Evolutionary conservation across 2,888 invertebrate species (phyloP), one percentile per base, ranked within the genome.

Genomic region (Drosophila neoperkinsi): DNA sequence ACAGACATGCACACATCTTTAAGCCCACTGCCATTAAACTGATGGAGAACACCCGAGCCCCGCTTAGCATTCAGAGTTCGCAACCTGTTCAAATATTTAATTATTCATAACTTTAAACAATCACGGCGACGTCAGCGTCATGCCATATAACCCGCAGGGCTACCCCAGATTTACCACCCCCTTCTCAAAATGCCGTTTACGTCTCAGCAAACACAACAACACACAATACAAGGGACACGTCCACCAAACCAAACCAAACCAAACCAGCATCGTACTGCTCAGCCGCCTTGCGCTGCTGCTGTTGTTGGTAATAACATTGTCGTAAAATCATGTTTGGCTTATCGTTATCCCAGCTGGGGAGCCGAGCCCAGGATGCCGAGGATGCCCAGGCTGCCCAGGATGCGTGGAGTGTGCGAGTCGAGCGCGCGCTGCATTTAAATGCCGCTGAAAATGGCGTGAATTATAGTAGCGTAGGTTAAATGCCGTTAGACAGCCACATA

Each of bases 21-120:
- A 25, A 46, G 0, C 46, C 50, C 50, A 50, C 30, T 16, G 55
- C 33, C 68, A 70, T 73, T 81, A 63, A 59, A 25, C 62, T 63
- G 84, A 82, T 85, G 62, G 64, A 65, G 7, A 65, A 31, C 55
- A 50, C 21, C 31, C 50, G 34, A 38, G 51, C 11, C 43, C 65
- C 50, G 36, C 50, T 58, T 10, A 30, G 43, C 59, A 52, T 53
- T 63, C 65, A 21, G 50, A 64, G 74, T 69, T 56, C 55, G 71
- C 78, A 84, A 88, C 86, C 90, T 83, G 85, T 62, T 69, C 88
- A 91, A 91, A 92, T 91, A 93, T 93, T 92, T 92, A 92, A 92
- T 92, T 92, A 92, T 92, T 92, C 92, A 92, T 93, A 93, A 92
- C 92, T 91, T 90, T 89, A 87, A 91, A 91, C 91, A 87, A 87